These are phyloP conservation scores for Saguinus midas DNA, from an alignment of 2,113 vertebrate species.

Conservation along the genomic window DNA sequence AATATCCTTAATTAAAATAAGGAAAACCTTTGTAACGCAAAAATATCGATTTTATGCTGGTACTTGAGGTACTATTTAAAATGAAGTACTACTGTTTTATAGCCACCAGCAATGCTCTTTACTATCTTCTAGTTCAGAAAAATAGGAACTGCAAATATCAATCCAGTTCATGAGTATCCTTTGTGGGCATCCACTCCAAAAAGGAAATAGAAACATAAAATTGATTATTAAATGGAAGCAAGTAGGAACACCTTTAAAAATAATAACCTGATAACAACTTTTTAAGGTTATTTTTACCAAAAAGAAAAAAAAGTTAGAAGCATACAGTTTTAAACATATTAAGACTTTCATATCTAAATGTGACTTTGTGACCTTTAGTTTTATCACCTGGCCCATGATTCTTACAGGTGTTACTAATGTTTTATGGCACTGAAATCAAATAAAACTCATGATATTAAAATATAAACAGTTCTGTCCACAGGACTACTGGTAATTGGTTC, in stretches of 20 bases:
- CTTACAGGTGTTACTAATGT: neutral
- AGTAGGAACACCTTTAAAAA: neutral
- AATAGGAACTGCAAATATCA: neutral
- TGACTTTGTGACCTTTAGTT: constrained; percentile 3
- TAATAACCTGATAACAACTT: neutral
- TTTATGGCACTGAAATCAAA: neutral
- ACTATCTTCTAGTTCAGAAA: neutral
- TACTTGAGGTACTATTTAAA: neutral
- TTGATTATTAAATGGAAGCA: constrained; percentile 10
- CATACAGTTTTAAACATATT: neutral
- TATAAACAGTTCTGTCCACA: neutral
- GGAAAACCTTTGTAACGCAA: neutral
- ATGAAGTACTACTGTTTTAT: neutral
- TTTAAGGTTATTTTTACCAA: neutral
- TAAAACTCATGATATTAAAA: neutral
- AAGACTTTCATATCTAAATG: neutral
- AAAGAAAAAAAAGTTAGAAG: neutral
- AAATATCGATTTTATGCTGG: neutral
- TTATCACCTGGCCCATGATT: neutral
- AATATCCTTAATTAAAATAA: neutral
- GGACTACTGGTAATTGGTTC: neutral
- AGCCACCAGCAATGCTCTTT: neutral
- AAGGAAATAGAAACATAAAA: constrained; percentile 21
- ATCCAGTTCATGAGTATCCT: neutral
- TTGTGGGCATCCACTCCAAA: neutral